Conservation (phyloP, 2,113 vertebrate genomes). For the Cololabis saira region DNA sequence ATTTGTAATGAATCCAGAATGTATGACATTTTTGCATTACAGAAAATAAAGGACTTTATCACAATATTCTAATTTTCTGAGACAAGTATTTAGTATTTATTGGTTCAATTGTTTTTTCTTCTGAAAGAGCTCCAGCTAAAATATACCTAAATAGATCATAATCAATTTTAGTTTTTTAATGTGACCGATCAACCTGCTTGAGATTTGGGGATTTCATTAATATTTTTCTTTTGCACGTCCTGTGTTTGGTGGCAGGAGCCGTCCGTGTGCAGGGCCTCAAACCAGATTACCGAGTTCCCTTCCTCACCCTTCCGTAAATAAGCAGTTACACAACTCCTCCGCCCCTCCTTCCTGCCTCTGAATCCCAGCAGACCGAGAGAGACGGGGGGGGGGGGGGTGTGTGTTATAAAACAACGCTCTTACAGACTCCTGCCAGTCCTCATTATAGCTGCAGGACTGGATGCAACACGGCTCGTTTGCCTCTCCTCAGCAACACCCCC, state of each 20-base stretch:
- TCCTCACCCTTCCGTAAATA: conserved; percentile 52
- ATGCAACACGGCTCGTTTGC: conserved; percentile 18
- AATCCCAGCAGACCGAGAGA: conserved; percentile 36
- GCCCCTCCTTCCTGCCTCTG: conserved; percentile 7
- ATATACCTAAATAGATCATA: no score
- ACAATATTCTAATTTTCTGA: no score
- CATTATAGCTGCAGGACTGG: conserved; percentile 45
- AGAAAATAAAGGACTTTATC: no score
- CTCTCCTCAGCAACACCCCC: conserved; percentile 55
- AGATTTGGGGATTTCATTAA: no score
- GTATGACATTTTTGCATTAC: no score
- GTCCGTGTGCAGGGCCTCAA: conserved; percentile 1
- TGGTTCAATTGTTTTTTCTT: no score
- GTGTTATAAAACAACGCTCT: conserved; percentile 54
- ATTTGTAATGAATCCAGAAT: no score
- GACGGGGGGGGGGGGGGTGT: conserved; percentile 17
- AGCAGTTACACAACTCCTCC: conserved; percentile 66
- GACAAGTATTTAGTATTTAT: no score
- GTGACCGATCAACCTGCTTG: no score
- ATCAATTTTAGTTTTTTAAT: no score
- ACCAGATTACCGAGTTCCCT: conserved; percentile 44
- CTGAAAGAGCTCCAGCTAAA: no score
- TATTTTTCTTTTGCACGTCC: background rate
- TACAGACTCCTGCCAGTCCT: conserved; percentile 52
- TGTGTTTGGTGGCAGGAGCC: background rate